Evolutionary conservation across 2,888 invertebrate species (phyloP).

Genomic region (Pemphredon lugubris): DNA sequence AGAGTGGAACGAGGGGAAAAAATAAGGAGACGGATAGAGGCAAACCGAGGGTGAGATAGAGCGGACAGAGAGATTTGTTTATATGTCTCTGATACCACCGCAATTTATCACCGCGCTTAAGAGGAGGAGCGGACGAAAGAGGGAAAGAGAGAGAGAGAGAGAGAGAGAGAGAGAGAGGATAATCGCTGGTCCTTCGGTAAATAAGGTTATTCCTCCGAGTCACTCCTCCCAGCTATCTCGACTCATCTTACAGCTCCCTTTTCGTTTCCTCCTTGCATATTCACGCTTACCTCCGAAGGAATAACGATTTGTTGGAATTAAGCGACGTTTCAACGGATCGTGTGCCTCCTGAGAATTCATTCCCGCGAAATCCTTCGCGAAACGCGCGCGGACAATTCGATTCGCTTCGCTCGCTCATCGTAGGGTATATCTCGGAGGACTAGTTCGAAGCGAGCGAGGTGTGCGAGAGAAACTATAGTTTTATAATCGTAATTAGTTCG

Average conservation of each 20-base stretch:
- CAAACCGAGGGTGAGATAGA: background rate
- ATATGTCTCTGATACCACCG: conserved; percentile 37
- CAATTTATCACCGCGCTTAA: conserved; percentile 48
- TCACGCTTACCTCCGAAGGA: conserved; percentile 37
- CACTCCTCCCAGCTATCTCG: conserved; percentile 40
- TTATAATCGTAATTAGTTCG: too few relatives aligned
- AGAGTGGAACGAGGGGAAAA: background rate
- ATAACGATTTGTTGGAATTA: conserved; percentile 51
- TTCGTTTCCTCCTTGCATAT: conserved; percentile 49
- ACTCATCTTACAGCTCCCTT: conserved; percentile 40
- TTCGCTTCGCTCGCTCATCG: too few relatives aligned
- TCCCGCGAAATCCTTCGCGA: conserved; percentile 14
- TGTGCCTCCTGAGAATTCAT: conserved; percentile 12
- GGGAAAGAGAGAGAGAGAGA: background rate
- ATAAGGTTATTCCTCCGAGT: conserved; percentile 56
- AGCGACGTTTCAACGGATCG: conserved; percentile 34
- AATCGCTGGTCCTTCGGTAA: conserved; percentile 56
- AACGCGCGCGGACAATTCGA: too few relatives aligned
- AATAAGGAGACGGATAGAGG: background rate
- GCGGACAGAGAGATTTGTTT: conserved; percentile 52
- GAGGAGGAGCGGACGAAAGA: conserved; percentile 6
- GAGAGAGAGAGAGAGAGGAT: conserved; percentile 21
- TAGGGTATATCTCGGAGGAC: too few relatives aligned
- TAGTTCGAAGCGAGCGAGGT: too few relatives aligned
- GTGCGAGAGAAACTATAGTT: too few relatives aligned